Evolutionary conservation across 2,888 invertebrate species (phyloP), one percentile per base, ranked within the genome.

Genomic region (Acanthosepion lycidas): DNA sequence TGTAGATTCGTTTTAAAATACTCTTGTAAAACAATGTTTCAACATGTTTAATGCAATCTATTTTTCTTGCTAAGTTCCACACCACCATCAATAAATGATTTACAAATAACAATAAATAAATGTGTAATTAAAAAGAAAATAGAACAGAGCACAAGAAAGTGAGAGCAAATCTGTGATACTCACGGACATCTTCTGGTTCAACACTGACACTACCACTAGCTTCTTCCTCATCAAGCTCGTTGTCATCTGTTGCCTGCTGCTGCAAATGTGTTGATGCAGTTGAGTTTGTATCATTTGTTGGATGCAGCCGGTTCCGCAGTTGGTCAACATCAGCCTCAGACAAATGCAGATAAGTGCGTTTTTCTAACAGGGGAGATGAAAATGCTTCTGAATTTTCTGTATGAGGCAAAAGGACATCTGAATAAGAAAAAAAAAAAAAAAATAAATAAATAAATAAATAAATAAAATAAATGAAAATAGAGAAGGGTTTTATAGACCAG

Each of bases 281-380:
- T 15, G 28, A 28, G 15, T 93, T 49, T n/a, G 92, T 51, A 53
- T 93, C 92, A 26, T 28, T 53, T 51, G 92, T 28, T 6, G 92
- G 51, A 33, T 93, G 92, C n/a, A 93, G 49, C 26, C 92, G 92
- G 53, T 93, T 93, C 0, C 53, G 49, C 0, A 93, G 8, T 48
- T 93, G 92, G 28, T 93, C 92, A 53, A 93, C 53, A 51, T 93
- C 92, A n/a, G 92, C 92, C 53, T 53, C 92, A 93, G 92, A 51
- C 48, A 93, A 51, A 92, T 48, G 51, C 26, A 92, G 28, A 9
- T 53, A 93, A 53, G 33, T 93, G n/a, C 53, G 92, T 93, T 93
- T 93, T 51, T 93, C 92, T 12, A n/a, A 20, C 49, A 93, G 9
- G 1, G 51, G 92, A 9, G 92, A n/a, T 12, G n/a, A 18, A 28